phyloP scores from a whole-genome alignment of 2,113 vertebrate species.

The Rhea pennata region DNA sequence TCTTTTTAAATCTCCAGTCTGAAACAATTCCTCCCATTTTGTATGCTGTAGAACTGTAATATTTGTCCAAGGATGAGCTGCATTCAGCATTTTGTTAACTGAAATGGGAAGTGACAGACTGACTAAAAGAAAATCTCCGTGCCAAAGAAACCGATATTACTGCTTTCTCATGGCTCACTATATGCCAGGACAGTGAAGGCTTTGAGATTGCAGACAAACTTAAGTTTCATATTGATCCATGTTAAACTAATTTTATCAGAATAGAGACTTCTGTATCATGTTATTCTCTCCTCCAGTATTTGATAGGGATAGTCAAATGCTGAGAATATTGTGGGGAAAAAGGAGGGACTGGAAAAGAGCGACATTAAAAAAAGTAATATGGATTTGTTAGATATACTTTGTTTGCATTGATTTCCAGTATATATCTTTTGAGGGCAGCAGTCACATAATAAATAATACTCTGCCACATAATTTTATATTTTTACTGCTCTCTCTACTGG shows the following conservation, averaged over 20 bases:
- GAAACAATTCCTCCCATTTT: slow-evolving; percentile 60
- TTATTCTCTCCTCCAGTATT: slow-evolving; percentile 48
- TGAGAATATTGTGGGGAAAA: not conserved
- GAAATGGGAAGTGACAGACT: slow-evolving; percentile 91
- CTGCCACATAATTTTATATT: not conserved
- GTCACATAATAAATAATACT: slow-evolving; percentile 18
- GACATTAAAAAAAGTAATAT: not conserved
- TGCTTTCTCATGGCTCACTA: slow-evolving; percentile 73
- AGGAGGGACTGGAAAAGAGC: not conserved
- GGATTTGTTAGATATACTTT: not conserved
- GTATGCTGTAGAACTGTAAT: slow-evolving; percentile 67
- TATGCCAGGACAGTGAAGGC: slow-evolving; percentile 61
- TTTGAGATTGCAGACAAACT: slow-evolving; percentile 36
- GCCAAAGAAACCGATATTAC: slow-evolving; percentile 80
- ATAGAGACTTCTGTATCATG: slow-evolving; percentile 48
- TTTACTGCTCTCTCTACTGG: slow-evolving; percentile 8
- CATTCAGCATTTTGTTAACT: slow-evolving; percentile 81
- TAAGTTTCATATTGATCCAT: slow-evolving; percentile 75
- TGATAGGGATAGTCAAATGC: slow-evolving; percentile 52
- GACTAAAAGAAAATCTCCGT: slow-evolving; percentile 84
- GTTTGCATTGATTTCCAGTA: slow-evolving; percentile 19
- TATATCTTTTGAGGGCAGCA: slow-evolving; percentile 37
- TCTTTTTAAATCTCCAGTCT: slow-evolving; percentile 33
- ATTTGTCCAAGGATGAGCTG: slow-evolving; percentile 79
- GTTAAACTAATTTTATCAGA: slow-evolving; percentile 80